phyloP scores from a whole-genome alignment of 2,888 invertebrate species.

The Drosophila atroscutellata region DNA sequence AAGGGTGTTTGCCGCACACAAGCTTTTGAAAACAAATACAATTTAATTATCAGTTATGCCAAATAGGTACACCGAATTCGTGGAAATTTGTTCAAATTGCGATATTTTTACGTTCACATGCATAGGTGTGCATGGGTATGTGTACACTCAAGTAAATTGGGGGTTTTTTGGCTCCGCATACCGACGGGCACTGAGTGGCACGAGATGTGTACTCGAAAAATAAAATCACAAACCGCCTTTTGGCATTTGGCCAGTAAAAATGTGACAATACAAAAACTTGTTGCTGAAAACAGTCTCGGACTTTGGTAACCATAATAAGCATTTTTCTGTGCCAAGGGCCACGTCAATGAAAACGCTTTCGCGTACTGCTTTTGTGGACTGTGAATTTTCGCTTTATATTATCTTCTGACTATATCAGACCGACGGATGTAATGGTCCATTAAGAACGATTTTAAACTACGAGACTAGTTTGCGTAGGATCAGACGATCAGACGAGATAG shows the following conservation, averaged over 20 bases:
- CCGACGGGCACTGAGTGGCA: conserved; percentile 57
- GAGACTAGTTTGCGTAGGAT: neutral
- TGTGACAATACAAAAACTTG: conserved; percentile 20
- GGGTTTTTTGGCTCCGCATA: conserved; percentile 44
- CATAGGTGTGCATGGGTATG: neutral
- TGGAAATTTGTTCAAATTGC: conserved; percentile 55
- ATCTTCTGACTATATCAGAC: neutral
- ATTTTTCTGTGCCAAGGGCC: conserved; percentile 45
- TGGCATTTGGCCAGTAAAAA: conserved; percentile 31
- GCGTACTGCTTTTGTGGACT: conserved; percentile 16
- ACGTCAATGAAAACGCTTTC: conserved; percentile 47
- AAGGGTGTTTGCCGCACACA: neutral
- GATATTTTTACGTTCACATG: neutral
- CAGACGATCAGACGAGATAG: neutral
- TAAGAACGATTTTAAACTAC: neutral
- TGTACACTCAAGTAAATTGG: conserved; percentile 14
- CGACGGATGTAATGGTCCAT: neutral
- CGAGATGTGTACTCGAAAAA: conserved; percentile 57
- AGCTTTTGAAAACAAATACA: conserved; percentile 37
- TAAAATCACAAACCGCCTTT: conserved; percentile 10
- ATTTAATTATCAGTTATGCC: conserved; percentile 26
- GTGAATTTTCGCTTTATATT: neutral
- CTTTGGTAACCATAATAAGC: conserved; percentile 44
- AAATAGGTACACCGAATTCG: conserved; percentile 50
- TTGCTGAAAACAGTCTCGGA: conserved; percentile 27